phyloP scores from a whole-genome alignment of 2,113 vertebrate genomes.

The Mesoclemmys tuberculata region DNA sequence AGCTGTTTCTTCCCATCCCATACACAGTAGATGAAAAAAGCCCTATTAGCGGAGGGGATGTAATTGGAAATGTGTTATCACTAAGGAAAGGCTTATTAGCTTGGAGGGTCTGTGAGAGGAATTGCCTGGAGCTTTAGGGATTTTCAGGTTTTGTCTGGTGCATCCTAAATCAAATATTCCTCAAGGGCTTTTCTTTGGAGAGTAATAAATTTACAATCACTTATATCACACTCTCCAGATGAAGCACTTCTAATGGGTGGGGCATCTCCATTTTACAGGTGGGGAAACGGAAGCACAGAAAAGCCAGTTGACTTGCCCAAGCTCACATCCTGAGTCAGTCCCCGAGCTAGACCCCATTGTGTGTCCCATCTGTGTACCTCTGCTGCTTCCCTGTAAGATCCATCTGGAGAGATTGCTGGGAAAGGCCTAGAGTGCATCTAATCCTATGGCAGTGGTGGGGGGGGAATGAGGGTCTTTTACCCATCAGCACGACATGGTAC shows the following conservation, averaged over 20 bases:
- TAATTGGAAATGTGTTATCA: background rate
- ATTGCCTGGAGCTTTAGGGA: background rate
- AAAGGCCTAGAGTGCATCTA: background rate
- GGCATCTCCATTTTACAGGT: rapidly evolving
- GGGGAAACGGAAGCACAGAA: background rate
- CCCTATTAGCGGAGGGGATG: background rate
- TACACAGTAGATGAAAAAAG: background rate
- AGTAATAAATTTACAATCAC: background rate
- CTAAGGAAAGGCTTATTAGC: background rate
- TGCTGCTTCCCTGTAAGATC: background rate
- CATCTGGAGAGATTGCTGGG: background rate
- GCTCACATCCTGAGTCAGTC: background rate
- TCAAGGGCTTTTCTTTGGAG: background rate
- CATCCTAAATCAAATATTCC: background rate
- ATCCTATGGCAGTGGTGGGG: background rate
- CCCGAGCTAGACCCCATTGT: background rate
- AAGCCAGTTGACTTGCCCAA: background rate
- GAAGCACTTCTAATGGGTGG: rapidly evolving
- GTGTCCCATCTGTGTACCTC: background rate
- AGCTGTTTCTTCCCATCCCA: background rate
- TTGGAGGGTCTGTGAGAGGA: background rate
- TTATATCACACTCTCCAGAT: background rate
- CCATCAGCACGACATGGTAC: background rate
- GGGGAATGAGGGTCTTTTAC: background rate
- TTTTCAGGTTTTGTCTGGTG: background rate